Evolutionary conservation across 2,113 vertebrate species (phyloP).

Genomic region (Amphiprion percula): DNA sequence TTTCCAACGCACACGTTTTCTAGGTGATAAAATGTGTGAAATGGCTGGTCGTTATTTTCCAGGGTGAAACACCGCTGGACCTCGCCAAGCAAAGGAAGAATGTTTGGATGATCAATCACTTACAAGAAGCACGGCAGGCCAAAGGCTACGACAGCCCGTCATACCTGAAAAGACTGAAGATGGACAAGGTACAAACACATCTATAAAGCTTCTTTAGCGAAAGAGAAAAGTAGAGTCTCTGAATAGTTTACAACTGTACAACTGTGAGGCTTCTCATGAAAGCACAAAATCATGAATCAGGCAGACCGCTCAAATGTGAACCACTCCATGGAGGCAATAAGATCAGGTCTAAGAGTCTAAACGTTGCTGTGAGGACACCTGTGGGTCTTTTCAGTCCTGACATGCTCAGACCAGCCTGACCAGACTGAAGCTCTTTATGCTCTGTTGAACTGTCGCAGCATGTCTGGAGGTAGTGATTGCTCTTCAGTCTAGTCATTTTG

Average conservation of each 20-base stretch:
- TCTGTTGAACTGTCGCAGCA: background rate
- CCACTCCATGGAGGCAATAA: background rate
- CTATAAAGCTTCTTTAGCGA: too few relatives aligned
- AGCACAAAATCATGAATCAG: background rate
- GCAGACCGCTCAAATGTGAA: background rate
- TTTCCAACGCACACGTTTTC: too few relatives aligned
- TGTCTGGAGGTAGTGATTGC: background rate
- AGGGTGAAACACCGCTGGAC: conserved; percentile 98
- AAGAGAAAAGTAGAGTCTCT: background rate
- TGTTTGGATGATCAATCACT: conserved; percentile 98
- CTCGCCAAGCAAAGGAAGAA: conserved; percentile 99
- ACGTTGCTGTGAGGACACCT: background rate
- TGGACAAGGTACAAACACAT: conserved; percentile 91
- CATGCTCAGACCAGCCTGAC: conserved; percentile 19
- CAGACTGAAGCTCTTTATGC: background rate
- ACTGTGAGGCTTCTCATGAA: too few relatives aligned
- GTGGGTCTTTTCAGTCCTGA: background rate
- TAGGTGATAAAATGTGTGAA: background rate
- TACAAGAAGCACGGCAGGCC: conserved; percentile 97
- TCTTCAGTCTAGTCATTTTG: background rate
- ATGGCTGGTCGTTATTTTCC: background rate
- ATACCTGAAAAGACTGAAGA: conserved; percentile 96
- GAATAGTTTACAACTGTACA: background rate
- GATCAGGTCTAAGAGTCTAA: background rate
- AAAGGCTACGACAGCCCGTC: conserved; percentile 98